Conservation (phyloP, 2,888 invertebrate species). For the Apodemia duryi region DNA sequence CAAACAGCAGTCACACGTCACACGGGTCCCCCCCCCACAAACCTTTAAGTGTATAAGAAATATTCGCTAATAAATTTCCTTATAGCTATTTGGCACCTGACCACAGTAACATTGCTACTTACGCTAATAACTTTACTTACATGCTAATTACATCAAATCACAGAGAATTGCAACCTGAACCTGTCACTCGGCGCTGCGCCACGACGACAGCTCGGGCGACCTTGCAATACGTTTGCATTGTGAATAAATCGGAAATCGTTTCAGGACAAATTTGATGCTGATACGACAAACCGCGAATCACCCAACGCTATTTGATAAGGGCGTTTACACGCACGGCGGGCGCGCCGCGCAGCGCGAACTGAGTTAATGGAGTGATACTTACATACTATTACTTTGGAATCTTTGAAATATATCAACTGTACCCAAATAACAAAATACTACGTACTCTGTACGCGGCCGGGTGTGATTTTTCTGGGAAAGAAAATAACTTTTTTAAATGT, state of each 20-base stretch:
- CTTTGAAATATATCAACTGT: neutral
- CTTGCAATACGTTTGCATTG: no score
- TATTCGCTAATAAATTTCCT: slow-evolving; percentile 21
- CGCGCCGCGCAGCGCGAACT: neutral
- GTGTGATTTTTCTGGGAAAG: neutral
- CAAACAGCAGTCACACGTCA: neutral
- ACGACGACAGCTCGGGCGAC: neutral
- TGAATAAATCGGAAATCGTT: no score
- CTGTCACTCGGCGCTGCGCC: neutral
- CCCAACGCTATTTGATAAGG: no score
- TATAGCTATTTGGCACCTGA: slow-evolving; percentile 40
- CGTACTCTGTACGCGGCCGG: neutral
- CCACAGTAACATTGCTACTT: slow-evolving; percentile 19
- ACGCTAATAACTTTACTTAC: slow-evolving; percentile 11
- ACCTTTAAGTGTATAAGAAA: neutral
- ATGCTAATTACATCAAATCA: slow-evolving; percentile 24
- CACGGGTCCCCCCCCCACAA: neutral
- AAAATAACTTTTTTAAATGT: no score
- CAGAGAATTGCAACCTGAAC: slow-evolving; percentile 21
- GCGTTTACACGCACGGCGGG: neutral
- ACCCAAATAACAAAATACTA: slow-evolving; percentile 11
- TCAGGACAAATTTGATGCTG: no score
- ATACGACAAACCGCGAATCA: no score
- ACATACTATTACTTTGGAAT: slow-evolving; percentile 9
- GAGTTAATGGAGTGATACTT: neutral